Conservation (phyloP, 2,113 vertebrate genomes). For the Neotoma lepida region DNA sequence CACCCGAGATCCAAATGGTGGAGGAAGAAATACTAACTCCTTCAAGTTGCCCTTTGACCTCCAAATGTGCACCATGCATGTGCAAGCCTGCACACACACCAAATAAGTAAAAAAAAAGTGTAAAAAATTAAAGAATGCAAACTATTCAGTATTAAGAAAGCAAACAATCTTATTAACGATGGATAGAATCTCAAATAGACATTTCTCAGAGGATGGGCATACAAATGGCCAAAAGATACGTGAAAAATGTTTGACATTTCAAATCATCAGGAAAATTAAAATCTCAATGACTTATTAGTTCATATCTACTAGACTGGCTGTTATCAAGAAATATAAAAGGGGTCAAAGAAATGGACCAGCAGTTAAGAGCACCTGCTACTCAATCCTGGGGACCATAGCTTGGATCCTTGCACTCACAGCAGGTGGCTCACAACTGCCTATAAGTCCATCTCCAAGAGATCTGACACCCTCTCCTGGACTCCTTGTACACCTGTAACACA, state of each 20-base stretch:
- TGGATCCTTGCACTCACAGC: too few species aligned
- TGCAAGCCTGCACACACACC: neutral
- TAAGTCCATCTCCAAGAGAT: neutral
- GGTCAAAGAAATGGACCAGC: neutral
- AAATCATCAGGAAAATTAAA: slow-evolving; percentile 15
- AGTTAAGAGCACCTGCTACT: neutral
- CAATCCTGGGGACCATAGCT: too few species aligned
- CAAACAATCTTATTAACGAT: neutral
- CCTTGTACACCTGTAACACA: neutral
- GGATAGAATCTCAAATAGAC: neutral
- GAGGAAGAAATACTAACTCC: neutral
- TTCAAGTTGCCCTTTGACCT: neutral
- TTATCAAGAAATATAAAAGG: neutral
- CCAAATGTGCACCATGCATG: neutral
- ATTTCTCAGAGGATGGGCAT: neutral
- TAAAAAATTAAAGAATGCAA: neutral
- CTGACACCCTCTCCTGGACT: neutral
- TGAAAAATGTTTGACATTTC: neutral
- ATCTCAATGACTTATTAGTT: neutral
- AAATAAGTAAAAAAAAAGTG: neutral
- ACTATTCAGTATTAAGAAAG: neutral
- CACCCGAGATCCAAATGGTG: too few species aligned
- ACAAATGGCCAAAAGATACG: neutral
- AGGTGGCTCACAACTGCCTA: neutral
- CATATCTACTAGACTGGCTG: neutral